Conservation (phyloP, 2,797 vertebrate genomes). For the Rhynchotus rufescens region DNA sequence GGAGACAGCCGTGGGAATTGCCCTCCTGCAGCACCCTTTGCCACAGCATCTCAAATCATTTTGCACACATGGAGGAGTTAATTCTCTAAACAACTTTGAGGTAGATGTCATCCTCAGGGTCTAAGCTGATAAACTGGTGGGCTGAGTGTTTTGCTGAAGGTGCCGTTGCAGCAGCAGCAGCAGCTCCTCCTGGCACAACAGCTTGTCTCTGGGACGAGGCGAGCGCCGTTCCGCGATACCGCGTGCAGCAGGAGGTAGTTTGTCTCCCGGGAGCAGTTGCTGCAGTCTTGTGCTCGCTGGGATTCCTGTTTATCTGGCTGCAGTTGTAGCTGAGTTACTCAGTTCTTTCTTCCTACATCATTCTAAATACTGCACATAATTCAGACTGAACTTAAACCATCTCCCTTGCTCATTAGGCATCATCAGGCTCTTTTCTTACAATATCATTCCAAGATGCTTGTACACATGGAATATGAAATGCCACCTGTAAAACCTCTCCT, state of each 20-base stretch:
- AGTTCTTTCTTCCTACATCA: background rate
- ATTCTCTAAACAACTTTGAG: conserved; percentile 34
- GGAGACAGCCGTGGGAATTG: background rate
- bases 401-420: background rate
- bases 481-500: background rate
- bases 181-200: conserved; percentile 1
- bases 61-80: conserved; percentile 17
- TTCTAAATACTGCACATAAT: background rate
- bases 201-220: too few relatives aligned
- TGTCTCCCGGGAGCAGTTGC: background rate
- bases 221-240: background rate
- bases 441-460: background rate
- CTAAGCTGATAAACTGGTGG: conserved; percentile 26
- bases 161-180: background rate
- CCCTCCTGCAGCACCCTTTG: background rate
- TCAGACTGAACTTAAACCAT: background rate
- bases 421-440: conserved; percentile 2
- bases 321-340: background rate
- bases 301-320: background rate
- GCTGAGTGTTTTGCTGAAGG: conserved; percentile 33
- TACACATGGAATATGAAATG: background rate
- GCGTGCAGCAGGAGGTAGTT: background rate
- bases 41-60: background rate
- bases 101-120: background rate
- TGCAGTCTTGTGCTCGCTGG: background rate